phyloP scores from a whole-genome alignment of 1,140 invertebrate species.

The Nymphalis io region DNA sequence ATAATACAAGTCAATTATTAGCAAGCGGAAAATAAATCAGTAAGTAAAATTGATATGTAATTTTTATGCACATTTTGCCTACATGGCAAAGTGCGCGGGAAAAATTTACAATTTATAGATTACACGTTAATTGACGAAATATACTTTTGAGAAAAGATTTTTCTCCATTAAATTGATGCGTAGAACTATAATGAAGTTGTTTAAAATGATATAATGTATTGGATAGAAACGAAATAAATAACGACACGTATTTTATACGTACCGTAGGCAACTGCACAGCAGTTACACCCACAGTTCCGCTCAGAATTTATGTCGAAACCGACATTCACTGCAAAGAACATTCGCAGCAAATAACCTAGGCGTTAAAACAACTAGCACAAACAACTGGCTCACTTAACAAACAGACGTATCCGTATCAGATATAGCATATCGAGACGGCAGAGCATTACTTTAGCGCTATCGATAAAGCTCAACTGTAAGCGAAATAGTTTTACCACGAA shows the following conservation, averaged over 20 bases:
- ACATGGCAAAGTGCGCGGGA: too few species aligned
- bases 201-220: background rate
- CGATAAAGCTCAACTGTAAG: constrained; percentile 78
- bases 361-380: constrained; percentile 75
- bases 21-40: too few species aligned
- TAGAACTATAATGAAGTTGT: background rate
- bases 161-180: too few species aligned
- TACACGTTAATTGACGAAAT: too few species aligned
- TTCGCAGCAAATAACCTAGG: constrained; percentile 75
- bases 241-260: constrained; percentile 57
- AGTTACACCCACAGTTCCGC: constrained; percentile 76
- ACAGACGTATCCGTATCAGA: constrained; percentile 79
- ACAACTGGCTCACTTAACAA: constrained; percentile 77
- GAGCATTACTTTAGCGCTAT: constrained; percentile 77
- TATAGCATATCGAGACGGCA: constrained; percentile 71
- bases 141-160: too few species aligned
- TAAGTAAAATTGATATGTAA: too few species aligned
- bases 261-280: constrained; percentile 59
- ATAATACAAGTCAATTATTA: too few species aligned
- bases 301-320: constrained; percentile 77
- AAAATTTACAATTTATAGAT: too few species aligned
- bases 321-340: constrained; percentile 73
- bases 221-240: constrained; percentile 49
- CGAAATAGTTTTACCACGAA: constrained; percentile 74
- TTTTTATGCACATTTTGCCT: too few species aligned